These are phyloP conservation scores for Tachuris rubrigastra DNA, from an alignment of 2,113 vertebrate genomes.

Conservation along the genomic window DNA sequence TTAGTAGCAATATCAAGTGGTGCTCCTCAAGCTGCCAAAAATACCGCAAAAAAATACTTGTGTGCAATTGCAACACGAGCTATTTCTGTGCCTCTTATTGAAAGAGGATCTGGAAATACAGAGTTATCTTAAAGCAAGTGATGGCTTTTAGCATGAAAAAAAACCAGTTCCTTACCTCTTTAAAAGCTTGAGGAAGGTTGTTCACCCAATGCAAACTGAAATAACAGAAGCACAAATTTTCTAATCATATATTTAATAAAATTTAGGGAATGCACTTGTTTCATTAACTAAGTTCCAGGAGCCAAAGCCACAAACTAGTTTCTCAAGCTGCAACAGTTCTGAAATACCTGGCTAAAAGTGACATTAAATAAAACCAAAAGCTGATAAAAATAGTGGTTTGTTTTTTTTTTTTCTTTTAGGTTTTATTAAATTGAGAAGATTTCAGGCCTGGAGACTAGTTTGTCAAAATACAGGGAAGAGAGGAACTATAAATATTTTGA, in stretches of 20 bases:
- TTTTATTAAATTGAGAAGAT: background rate
- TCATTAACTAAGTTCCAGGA: background rate
- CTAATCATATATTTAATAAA: background rate
- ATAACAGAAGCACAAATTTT: slow-evolving; percentile 6
- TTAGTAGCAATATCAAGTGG: background rate
- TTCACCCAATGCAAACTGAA: slow-evolving; percentile 96
- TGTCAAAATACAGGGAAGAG: background rate
- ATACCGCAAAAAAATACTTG: background rate
- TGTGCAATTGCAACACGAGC: background rate
- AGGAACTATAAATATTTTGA: background rate
- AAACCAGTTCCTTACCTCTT: slow-evolving; percentile 79
- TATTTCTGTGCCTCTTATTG: background rate
- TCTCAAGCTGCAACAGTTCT: background rate
- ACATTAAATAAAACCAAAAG: background rate
- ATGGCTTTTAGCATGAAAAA: background rate
- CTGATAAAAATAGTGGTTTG: accelerated
- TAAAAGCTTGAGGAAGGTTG: slow-evolving; percentile 89
- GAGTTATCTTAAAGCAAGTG: background rate
- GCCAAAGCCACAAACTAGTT: background rate
- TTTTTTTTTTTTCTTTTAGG: background rate
- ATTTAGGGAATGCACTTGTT: background rate
- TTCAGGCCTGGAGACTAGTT: background rate
- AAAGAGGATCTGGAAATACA: accelerated
- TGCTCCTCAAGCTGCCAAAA: background rate
- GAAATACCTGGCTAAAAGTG: background rate